phyloP scores from a whole-genome alignment of 2,113 vertebrate genomes.

The Pygoscelis antarcticus region DNA sequence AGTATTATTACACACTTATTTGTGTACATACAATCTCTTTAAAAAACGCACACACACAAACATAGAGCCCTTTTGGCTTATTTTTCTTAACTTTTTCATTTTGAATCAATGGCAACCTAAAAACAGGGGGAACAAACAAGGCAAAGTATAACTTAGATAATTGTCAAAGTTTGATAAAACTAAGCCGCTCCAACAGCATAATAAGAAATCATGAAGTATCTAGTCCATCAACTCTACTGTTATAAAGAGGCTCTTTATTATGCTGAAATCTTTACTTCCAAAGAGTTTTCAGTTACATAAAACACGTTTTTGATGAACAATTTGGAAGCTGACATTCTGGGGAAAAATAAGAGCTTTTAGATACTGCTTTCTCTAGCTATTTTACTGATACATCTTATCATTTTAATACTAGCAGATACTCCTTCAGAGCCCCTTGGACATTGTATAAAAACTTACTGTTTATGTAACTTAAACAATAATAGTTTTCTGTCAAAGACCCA shows the following conservation, averaged over 20 bases:
- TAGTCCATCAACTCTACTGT: neutral
- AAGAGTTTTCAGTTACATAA: neutral
- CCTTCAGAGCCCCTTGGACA: neutral
- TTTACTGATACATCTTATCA: neutral
- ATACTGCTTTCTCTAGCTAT: neutral
- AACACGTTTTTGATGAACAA: neutral
- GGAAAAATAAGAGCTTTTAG: neutral
- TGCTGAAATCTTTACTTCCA: neutral
- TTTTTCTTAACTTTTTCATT: neutral
- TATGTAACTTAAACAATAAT: neutral
- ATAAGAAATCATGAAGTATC: neutral
- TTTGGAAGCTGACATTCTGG: neutral
- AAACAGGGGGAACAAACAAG: neutral
- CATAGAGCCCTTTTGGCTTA: neutral
- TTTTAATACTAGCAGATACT: neutral
- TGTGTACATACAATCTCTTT: neutral
- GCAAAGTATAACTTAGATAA: neutral
- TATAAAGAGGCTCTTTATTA: neutral
- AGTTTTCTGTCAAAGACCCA: neutral
- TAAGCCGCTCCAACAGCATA: neutral
- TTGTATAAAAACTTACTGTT: neutral
- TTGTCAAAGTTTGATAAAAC: neutral
- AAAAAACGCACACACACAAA: neutral
- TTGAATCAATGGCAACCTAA: neutral
- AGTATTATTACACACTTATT: neutral